Percentiles rank a stretch among this genome's conserved stretches.
Conservation (phyloP, 2,113 vertebrate genomes). For the Rissa tridactyla region DNA sequence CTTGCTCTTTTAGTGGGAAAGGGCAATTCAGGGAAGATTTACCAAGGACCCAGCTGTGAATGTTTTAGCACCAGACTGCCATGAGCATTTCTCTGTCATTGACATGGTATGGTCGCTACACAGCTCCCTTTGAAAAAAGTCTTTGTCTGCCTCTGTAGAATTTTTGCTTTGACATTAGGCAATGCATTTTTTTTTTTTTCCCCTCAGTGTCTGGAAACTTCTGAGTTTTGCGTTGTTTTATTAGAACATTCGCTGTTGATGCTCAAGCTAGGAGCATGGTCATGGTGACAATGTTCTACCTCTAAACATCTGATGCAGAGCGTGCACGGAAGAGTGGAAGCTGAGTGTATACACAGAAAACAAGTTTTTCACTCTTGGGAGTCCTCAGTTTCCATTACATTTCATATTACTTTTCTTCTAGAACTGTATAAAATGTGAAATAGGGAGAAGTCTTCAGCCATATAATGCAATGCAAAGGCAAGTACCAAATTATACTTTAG, state of each 20-base stretch:
- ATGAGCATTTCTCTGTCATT: neutral
- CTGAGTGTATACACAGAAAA: neutral
- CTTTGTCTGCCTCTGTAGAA: neutral
- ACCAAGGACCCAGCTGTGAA: neutral
- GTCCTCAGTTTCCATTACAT: neutral
- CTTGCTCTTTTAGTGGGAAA: neutral
- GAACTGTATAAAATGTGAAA: neutral
- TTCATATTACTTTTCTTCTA: neutral
- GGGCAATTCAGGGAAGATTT: neutral
- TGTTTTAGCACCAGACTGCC: neutral
- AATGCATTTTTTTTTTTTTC: neutral
- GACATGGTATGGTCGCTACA: neutral
- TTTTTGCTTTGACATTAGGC: neutral
- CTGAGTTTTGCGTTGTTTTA: neutral
- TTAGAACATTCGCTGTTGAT: neutral
- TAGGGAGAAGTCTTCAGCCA: neutral
- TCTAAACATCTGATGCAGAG: neutral
- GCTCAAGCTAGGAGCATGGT: neutral
- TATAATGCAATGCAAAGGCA: neutral
- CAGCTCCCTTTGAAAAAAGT: neutral
- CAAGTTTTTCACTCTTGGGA: neutral
- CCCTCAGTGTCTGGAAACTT: neutral
- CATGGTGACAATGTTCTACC: neutral
- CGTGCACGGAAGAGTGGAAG: neutral
- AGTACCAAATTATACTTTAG: neutral